A percentile compares a stretch with the other conserved stretches of the same genome.
Conservation (phyloP, 2,888 invertebrate genomes). For the Macropis europaea region DNA sequence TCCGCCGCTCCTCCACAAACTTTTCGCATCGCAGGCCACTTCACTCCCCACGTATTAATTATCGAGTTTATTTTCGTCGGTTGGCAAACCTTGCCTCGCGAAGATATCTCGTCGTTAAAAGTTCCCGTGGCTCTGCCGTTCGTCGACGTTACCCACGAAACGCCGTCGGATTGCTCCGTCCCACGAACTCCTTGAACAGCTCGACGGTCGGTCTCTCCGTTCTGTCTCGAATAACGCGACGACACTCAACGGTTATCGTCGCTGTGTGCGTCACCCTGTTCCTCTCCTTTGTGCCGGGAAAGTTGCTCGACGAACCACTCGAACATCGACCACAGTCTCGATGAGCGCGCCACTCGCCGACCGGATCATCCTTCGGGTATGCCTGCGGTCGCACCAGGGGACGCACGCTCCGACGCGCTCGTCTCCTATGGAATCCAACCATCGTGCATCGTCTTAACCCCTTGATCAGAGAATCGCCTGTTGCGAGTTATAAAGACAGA, state of each 20-base stretch:
- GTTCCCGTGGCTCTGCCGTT: neutral
- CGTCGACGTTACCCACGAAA: neutral
- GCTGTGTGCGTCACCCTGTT: conserved; percentile 1
- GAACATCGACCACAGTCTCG: conserved; percentile 33
- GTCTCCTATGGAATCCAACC: too few species aligned
- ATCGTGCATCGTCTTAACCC: too few species aligned
- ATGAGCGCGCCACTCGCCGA: neutral
- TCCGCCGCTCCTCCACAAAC: too few species aligned
- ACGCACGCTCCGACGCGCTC: too few species aligned
- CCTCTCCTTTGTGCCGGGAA: conserved; percentile 13
- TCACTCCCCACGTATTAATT: neutral
- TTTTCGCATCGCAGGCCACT: neutral
- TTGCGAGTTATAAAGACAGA: too few species aligned
- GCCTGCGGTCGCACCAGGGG: too few species aligned
- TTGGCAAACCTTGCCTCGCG: neutral
- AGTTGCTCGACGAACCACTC: conserved; percentile 33
- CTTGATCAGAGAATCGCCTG: too few species aligned
- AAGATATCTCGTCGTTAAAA: conserved; percentile 3
- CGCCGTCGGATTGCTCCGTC: neutral
- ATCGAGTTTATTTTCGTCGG: neutral
- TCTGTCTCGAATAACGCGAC: conserved; percentile 13
- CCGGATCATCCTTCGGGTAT: neutral
- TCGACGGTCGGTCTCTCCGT: too few species aligned
- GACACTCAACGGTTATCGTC: conserved; percentile 23
- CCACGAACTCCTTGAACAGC: conserved; percentile 17